Evolutionary conservation across 2,797 vertebrate genomes (phyloP).

Genomic region (Vespertilio murinus): DNA sequence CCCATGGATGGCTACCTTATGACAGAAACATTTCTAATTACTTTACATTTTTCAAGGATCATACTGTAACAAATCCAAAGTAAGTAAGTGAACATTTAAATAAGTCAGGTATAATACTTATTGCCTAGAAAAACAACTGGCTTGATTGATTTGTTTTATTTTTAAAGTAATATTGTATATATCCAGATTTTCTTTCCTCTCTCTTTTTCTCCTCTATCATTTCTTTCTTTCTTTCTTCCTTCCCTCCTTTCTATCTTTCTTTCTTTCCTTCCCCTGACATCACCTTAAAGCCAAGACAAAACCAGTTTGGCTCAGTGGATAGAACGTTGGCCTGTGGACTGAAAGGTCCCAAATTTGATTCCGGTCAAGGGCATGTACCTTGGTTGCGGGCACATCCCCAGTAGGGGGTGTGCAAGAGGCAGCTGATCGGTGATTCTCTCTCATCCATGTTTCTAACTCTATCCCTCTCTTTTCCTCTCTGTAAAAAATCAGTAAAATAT

Average conservation of each 20-base stretch:
- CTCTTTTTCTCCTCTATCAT: background rate
- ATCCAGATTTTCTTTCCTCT: background rate
- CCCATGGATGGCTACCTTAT: slow-evolving; percentile 96
- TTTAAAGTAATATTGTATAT: background rate
- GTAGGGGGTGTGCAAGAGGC: too few relatives aligned
- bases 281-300: slow-evolving; percentile 21
- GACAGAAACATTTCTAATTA: slow-evolving; percentile 98
- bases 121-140: background rate
- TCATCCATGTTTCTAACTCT: too few relatives aligned
- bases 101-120: background rate
- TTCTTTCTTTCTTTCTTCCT: background rate
- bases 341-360: too few relatives aligned
- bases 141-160: background rate
- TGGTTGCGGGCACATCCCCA: too few relatives aligned
- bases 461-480: too few relatives aligned
- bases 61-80: slow-evolving; percentile 94
- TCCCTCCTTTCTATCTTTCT: background rate
- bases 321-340: too few relatives aligned
- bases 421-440: too few relatives aligned
- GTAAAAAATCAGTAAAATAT: too few relatives aligned
- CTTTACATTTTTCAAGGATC: slow-evolving; percentile 97
- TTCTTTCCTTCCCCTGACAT: background rate
- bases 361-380: too few relatives aligned
- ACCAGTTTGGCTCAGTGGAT: too few relatives aligned
- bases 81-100: slow-evolving; percentile 83